Evolutionary conservation across 2,113 vertebrate genomes (phyloP), one percentile per base, ranked within the genome.

Genomic region (Heterotilapia buettikoferi): DNA sequence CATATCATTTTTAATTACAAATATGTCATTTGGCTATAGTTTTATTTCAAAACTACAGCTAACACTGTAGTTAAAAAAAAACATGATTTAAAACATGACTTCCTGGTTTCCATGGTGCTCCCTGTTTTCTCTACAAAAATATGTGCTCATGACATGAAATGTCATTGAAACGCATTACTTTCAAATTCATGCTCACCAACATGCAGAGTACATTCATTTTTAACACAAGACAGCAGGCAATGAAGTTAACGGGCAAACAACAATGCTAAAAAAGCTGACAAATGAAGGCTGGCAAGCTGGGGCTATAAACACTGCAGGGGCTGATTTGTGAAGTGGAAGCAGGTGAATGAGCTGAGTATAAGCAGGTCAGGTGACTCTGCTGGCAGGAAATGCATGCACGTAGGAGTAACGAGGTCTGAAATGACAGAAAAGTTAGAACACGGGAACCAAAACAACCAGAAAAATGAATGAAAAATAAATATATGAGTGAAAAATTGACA

Each of bases 231-330:
- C 9, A 50, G 43, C 71, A 50, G 21, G 14, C 0, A 45, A 6
- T 18, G 3, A 18, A 3, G 68, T 26, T 68, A 73, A 73, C 0
- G 40, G 0, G 68, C 2, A 78, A 50, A 78, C 71, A 50, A 78
- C 19, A 73, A 18, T 73, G 40, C 40, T 29, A 18, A 18, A 45
- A 47, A 19, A 78, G 26, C 71, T 31, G 43, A 78, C 73, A 0
- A n/a, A 12, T 33, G 26, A 50, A n/a, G 24, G 45, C 6, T 1
- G 68, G 14, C 4, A 29, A 47, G 40, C 24, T 76, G 71, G 24
- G 24, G 24, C 40, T 0, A 0, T 11, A 47, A 73, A 47, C 14
- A 2, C 68, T 47, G 68, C 21, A 29, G 68, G 13, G 40, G 0
- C 68, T 18, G 40, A 47, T 73, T 47, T 45, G 21, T 73, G 68